Percentiles rank a stretch among this genome's conserved stretches.
Evolutionary conservation across 2,888 invertebrate genomes (phyloP).

Genomic region (Nemoura dubitans): DNA sequence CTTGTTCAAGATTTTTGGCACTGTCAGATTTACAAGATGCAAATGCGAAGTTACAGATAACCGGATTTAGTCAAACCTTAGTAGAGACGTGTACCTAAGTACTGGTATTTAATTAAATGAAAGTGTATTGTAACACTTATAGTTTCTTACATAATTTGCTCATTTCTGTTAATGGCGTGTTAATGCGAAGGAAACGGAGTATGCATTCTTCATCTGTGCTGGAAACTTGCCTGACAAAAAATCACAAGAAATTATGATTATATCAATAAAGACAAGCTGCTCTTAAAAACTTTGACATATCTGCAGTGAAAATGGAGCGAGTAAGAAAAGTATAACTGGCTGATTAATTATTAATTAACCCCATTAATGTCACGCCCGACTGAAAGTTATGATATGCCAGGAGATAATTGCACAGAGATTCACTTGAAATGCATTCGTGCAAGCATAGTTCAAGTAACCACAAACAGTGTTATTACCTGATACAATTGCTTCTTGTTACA

Average conservation of each 20-base stretch:
- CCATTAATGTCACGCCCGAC: not conserved
- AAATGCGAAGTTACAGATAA: too few species aligned
- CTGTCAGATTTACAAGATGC: too few species aligned
- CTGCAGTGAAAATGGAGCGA: not conserved
- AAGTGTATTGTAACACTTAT: not conserved
- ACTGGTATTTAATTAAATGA: not conserved
- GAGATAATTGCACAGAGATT: not conserved
- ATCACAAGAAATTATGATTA: constrained; percentile 25
- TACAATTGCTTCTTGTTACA: too few species aligned
- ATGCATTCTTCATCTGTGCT: constrained; percentile 25
- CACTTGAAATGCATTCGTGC: not conserved
- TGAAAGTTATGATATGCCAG: not conserved
- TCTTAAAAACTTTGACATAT: not conserved
- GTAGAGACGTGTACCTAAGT: too few species aligned
- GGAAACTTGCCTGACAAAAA: too few species aligned
- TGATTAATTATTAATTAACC: not conserved
- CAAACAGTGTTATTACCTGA: too few species aligned
- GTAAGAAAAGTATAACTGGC: not conserved
- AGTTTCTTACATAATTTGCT: not conserved
- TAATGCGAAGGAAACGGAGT: not conserved
- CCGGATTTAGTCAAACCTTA: too few species aligned
- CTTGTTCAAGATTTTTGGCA: too few species aligned
- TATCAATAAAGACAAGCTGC: constrained; percentile 2
- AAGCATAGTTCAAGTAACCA: not conserved
- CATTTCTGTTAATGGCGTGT: not conserved